phyloP scores from a whole-genome alignment of 2,797 vertebrate species.

The Acanthurus tractus region DNA sequence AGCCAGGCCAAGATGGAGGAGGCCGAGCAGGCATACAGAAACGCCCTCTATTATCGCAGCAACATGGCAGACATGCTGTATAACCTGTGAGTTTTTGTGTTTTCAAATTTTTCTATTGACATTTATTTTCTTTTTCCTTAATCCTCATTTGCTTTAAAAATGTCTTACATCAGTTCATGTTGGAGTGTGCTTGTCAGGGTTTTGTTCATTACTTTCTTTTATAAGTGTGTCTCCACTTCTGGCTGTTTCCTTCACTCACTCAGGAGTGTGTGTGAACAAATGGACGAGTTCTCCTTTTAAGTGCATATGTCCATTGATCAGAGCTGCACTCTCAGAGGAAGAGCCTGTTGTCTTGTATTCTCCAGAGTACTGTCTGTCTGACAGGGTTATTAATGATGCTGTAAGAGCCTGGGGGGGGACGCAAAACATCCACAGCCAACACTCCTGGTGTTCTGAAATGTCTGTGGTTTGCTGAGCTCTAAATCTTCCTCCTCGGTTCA shows the following conservation, averaged over 20 bases:
- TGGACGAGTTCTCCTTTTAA: constrained; percentile 17
- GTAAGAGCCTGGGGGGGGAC: constrained; percentile 53
- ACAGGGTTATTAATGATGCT: constrained; percentile 73
- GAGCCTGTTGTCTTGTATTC: constrained; percentile 54
- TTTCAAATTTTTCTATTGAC: accelerated
- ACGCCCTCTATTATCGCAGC: constrained; percentile 97
- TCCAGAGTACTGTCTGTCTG: constrained; percentile 45
- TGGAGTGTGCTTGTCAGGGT: background rate
- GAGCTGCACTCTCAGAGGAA: constrained; percentile 48
- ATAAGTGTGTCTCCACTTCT: background rate
- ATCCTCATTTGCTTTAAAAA: background rate
- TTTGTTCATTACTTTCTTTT: background rate
- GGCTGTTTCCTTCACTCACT: background rate
- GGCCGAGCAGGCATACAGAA: constrained; percentile 97
- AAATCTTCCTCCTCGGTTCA: constrained; percentile 30
- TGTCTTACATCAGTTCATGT: background rate
- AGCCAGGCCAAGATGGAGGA: constrained; percentile 97
- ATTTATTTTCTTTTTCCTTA: background rate
- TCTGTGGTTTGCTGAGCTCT: constrained; percentile 49
- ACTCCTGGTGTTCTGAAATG: constrained; percentile 41
- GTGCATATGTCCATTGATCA: constrained; percentile 61
- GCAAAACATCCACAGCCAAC: constrained; percentile 52
- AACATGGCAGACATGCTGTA: constrained; percentile 99
- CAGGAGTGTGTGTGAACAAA: constrained; percentile 5
- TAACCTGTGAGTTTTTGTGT: constrained; percentile 91